Evolutionary conservation across 1,140 invertebrate genomes (phyloP).

Genomic region (Drosophila lacteicornis): DNA sequence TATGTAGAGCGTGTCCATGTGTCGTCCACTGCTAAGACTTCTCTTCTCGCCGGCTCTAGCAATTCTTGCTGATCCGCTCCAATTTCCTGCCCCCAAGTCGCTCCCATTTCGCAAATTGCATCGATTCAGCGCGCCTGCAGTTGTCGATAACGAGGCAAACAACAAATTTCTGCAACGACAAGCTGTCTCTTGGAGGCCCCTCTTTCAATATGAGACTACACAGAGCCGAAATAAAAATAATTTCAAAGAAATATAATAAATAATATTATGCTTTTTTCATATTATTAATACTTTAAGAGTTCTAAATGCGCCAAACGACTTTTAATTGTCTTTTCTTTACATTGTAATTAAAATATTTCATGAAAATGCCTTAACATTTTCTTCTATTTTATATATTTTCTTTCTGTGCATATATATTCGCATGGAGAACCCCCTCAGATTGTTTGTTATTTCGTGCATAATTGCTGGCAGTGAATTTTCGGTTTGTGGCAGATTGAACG

Average conservation of each 20-base stretch:
- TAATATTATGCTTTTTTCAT: neutral
- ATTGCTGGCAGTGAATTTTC: slow-evolving; percentile 27
- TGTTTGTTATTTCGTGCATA: slow-evolving; percentile 34
- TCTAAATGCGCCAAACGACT: neutral
- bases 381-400: neutral
- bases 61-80: slow-evolving; percentile 45
- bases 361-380: no score
- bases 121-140: slow-evolving; percentile 23
- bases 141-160: slow-evolving; percentile 17
- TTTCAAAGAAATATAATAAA: neutral
- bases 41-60: slow-evolving; percentile 16
- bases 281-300: neutral
- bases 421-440: neutral
- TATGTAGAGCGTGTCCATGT: slow-evolving; percentile 41
- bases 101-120: slow-evolving; percentile 40
- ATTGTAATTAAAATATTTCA: no score
- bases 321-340: no score
- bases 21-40: slow-evolving; percentile 45
- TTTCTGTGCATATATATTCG: neutral
- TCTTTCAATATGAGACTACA: slow-evolving; percentile 5
- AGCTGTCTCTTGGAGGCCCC: slow-evolving; percentile 23
- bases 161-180: slow-evolving; percentile 21
- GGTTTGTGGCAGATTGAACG: slow-evolving; percentile 14
- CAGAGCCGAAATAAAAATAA: neutral
- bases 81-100: slow-evolving; percentile 31